Percentiles rank a stretch among this genome's conserved stretches.
phyloP scores from a whole-genome alignment of 2,888 invertebrate genomes.

The Poecilobothrus nobilitatus region DNA sequence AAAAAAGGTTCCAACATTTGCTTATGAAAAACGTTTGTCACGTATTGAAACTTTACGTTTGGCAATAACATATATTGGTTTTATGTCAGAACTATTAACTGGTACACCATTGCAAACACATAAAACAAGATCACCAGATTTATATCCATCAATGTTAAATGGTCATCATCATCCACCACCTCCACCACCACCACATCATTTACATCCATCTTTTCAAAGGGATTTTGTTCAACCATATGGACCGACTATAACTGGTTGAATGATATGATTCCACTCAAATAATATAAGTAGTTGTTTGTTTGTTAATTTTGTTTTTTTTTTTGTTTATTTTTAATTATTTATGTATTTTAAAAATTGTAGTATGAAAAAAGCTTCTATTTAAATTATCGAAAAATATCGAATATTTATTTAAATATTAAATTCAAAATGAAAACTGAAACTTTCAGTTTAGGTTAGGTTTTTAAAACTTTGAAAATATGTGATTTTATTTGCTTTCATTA shows the following conservation, averaged over 20 bases:
- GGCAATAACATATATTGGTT: slow-evolving; percentile 93
- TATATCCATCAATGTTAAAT: slow-evolving; percentile 36
- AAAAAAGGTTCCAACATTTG: slow-evolving; percentile 79
- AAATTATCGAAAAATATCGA: too few species aligned
- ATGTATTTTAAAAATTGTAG: too few species aligned
- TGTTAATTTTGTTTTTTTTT: too few species aligned
- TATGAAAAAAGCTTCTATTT: too few species aligned
- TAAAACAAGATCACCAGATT: slow-evolving; percentile 36
- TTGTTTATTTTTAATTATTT: too few species aligned
- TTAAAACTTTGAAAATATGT: too few species aligned
- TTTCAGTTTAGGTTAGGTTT: too few species aligned
- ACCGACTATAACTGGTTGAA: slow-evolving; percentile 32
- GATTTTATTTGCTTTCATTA: too few species aligned
- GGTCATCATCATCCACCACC: slow-evolving; percentile 36
- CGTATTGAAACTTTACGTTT: slow-evolving; percentile 89
- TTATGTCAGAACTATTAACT: slow-evolving; percentile 84
- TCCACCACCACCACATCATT: slow-evolving; percentile 34
- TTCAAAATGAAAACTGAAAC: too few species aligned
- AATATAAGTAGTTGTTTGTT: too few species aligned
- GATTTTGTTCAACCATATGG: slow-evolving; percentile 43
- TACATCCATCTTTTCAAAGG: slow-evolving; percentile 41
- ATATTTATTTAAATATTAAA: too few species aligned
- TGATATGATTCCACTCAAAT: slow-evolving; percentile 20
- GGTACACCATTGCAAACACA: slow-evolving; percentile 49
- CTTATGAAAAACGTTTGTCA: slow-evolving; percentile 90